Conservation (phyloP, 2,797 vertebrate genomes). For the Phaenicophaeus curvirostris region DNA sequence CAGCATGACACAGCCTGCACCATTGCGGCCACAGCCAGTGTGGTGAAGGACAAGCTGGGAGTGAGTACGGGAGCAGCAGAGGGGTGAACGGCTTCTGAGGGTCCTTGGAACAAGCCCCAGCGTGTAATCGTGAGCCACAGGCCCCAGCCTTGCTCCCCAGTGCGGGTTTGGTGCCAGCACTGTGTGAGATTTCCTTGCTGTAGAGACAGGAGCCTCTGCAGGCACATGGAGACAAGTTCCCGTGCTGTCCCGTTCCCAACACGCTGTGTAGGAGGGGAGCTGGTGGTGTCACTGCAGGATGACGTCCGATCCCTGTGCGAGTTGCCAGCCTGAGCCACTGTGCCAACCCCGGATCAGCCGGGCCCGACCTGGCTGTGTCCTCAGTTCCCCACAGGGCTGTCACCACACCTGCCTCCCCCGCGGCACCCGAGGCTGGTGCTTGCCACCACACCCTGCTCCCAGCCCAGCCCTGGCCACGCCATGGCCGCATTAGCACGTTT, state of each 20-base stretch:
- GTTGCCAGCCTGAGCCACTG: background rate
- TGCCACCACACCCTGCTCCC: background rate
- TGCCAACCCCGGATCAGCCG: background rate
- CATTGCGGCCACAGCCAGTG: slow-evolving; percentile 93
- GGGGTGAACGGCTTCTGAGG: accelerated
- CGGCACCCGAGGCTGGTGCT: background rate
- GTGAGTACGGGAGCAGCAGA: slow-evolving; percentile 74
- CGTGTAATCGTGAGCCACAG: accelerated
- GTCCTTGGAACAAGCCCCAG: no score
- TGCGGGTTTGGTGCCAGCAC: background rate
- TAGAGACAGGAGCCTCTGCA: background rate
- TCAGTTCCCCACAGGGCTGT: background rate
- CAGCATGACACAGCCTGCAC: slow-evolving; percentile 97
- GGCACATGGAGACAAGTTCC: background rate
- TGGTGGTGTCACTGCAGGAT: background rate
- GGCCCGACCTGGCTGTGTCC: background rate
- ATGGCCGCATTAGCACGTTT: accelerated
- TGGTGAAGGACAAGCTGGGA: slow-evolving; percentile 92
- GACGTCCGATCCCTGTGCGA: accelerated
- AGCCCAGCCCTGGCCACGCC: background rate
- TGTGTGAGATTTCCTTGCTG: background rate
- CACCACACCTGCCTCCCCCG: no score
- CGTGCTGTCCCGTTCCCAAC: background rate
- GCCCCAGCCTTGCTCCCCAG: accelerated
- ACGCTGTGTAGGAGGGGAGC: accelerated